phyloP scores from a whole-genome alignment of 1,140 invertebrate genomes.

The Camponotus vicinus region DNA sequence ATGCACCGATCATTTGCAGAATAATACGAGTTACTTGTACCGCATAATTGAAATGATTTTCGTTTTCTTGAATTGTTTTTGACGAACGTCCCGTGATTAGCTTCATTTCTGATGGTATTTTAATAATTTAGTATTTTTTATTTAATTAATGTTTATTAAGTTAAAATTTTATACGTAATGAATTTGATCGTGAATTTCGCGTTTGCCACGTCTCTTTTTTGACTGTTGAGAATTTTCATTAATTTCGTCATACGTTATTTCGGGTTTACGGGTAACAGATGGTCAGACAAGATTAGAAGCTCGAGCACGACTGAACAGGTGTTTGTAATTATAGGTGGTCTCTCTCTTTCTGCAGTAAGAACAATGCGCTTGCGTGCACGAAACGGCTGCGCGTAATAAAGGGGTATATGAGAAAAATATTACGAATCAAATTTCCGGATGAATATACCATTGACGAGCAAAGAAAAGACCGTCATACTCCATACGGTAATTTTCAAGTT shows the following conservation, averaged over 20 bases:
- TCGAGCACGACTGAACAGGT: conserved; percentile 35
- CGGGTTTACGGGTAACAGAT: not conserved
- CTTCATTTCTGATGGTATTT: not conserved
- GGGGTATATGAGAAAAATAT: not conserved
- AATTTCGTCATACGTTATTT: conserved; percentile 1
- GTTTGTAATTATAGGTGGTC: not conserved
- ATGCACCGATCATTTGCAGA: conserved; percentile 56
- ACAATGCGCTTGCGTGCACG: conserved; percentile 30
- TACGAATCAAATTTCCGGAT: not conserved
- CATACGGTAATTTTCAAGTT: not conserved
- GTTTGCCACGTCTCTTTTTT: not conserved
- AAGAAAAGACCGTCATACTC: no score
- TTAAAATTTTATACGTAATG: not conserved
- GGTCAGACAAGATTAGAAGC: not conserved
- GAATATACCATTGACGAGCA: not conserved
- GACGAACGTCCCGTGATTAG: not conserved
- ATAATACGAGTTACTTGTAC: conserved; percentile 34
- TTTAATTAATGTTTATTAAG: no score
- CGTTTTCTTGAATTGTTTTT: not conserved
- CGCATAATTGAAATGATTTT: conserved; percentile 6
- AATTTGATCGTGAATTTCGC: not conserved
- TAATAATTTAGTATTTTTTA: not conserved
- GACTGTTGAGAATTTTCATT: not conserved
- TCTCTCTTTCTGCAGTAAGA: not conserved
- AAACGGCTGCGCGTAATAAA: conserved; percentile 34